phyloP scores from a whole-genome alignment of 1,140 invertebrate genomes.

The Littorina saxatilis region DNA sequence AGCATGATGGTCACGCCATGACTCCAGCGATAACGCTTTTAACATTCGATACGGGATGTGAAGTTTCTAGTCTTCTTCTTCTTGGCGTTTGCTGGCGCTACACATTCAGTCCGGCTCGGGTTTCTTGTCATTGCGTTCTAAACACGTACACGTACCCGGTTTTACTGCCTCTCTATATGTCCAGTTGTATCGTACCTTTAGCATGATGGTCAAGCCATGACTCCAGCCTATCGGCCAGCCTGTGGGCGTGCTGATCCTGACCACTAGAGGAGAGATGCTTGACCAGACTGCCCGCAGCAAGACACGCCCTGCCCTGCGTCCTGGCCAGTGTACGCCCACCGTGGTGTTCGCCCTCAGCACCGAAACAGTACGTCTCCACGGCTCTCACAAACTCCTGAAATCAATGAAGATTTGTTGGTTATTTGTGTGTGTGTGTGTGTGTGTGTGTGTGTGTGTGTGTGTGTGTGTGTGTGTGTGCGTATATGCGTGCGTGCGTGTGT shows the following conservation, averaged over 20 bases:
- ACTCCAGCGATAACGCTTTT: background rate
- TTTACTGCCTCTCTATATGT: background rate
- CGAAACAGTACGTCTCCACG: conserved; percentile 14
- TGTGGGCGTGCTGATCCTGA: background rate
- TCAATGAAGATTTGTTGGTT: no score
- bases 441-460: no score
- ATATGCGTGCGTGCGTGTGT: no score
- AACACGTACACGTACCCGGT: background rate
- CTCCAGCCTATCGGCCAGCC: background rate
- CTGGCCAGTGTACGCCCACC: background rate
- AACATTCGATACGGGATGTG: no score
- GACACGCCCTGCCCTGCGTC: conserved; percentile 8
- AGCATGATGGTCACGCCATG: background rate
- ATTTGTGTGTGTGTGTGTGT: no score
- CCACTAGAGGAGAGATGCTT: conserved; percentile 1
- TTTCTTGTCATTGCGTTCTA: no score
- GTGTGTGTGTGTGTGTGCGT: no score
- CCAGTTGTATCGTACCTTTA: background rate
- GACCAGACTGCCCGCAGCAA: conserved; percentile 10
- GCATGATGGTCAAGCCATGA: conserved; percentile 7
- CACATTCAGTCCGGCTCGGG: no score
- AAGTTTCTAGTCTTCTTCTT: no score
- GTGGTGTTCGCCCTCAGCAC: conserved; percentile 1
- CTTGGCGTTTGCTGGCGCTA: no score
- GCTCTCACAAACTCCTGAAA: background rate